These are phyloP conservation scores for Salvelinus fontinalis DNA, from an alignment of 2,113 vertebrate genomes.

Conservation along the genomic window DNA sequence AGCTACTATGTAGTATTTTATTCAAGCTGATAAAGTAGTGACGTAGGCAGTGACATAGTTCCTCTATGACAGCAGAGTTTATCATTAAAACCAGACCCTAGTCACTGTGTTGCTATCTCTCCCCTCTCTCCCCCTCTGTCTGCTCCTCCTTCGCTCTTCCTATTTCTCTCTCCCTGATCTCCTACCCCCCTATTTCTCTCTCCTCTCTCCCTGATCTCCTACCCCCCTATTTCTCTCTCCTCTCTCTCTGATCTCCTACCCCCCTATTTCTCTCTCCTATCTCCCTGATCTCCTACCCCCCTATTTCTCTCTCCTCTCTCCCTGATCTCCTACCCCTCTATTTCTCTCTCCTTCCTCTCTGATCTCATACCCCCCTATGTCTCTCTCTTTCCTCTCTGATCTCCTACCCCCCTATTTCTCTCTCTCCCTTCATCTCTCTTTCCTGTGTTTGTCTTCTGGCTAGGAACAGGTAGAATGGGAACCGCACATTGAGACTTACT, in stretches of 20 bases:
- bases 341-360: background rate
- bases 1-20: too few relatives aligned
- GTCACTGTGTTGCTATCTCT: conserved; percentile 53
- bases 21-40: too few relatives aligned
- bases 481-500: too few relatives aligned
- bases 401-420: background rate
- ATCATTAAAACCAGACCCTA: too few relatives aligned
- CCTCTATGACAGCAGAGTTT: too few relatives aligned
- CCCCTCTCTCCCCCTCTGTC: background rate
- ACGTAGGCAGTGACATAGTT: too few relatives aligned
- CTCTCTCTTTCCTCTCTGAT: background rate
- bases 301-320: background rate
- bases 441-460: background rate
- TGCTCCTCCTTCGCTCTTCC: too few relatives aligned
- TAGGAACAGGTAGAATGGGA: background rate
- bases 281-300: too few relatives aligned
- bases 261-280: background rate
- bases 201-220: background rate
- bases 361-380: background rate
- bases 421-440: background rate
- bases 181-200: background rate
- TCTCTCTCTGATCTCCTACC: background rate
- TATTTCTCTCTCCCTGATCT: background rate
- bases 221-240: background rate
- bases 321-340: background rate